phyloP scores from a whole-genome alignment of 2,888 invertebrate species.

The Sphinx pinastri region DNA sequence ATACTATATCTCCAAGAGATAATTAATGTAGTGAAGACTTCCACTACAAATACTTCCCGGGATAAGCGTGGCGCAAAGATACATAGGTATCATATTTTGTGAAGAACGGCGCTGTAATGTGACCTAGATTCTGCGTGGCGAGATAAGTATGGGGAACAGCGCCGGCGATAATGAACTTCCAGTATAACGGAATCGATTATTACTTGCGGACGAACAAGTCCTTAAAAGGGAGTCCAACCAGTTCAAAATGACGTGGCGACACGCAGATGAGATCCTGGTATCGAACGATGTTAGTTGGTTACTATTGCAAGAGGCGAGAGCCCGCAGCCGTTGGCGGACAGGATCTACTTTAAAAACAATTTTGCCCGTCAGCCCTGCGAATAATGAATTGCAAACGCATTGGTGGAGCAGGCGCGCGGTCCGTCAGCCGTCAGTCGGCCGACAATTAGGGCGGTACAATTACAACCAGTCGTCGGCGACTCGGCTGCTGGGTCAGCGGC shows the following conservation, averaged over 20 bases:
- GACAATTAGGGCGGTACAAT: slow-evolving; percentile 80
- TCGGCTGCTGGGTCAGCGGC: slow-evolving; percentile 79
- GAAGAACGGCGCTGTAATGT: slow-evolving; percentile 49
- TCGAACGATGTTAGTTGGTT: slow-evolving; percentile 64
- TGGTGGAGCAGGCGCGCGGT: slow-evolving; percentile 50
- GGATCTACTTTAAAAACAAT: slow-evolving; percentile 71
- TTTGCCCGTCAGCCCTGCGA: slow-evolving; percentile 64
- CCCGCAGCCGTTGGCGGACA: slow-evolving; percentile 40
- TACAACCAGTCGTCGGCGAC: slow-evolving; percentile 68
- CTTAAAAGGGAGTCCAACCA: slow-evolving; percentile 19
- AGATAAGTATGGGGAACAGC: slow-evolving; percentile 50
- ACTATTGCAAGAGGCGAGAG: slow-evolving; percentile 59
- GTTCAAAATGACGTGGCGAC: slow-evolving; percentile 11
- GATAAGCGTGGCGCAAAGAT: slow-evolving; percentile 46
- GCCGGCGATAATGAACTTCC: slow-evolving; percentile 44
- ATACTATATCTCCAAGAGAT: slow-evolving; percentile 56
- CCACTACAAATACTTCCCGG: slow-evolving; percentile 16
- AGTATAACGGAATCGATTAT: slow-evolving; percentile 54
- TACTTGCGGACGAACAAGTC: slow-evolving; percentile 17
- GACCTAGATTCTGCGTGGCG: slow-evolving; percentile 58
- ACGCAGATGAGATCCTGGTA: slow-evolving; percentile 20
- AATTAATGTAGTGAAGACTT: slow-evolving; percentile 48
- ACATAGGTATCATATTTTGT: slow-evolving; percentile 54
- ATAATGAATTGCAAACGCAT: slow-evolving; percentile 75
- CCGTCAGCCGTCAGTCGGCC: slow-evolving; percentile 62